Evolutionary conservation across 2,113 vertebrate genomes (phyloP).

Genomic region (Chinchilla lanigera): DNA sequence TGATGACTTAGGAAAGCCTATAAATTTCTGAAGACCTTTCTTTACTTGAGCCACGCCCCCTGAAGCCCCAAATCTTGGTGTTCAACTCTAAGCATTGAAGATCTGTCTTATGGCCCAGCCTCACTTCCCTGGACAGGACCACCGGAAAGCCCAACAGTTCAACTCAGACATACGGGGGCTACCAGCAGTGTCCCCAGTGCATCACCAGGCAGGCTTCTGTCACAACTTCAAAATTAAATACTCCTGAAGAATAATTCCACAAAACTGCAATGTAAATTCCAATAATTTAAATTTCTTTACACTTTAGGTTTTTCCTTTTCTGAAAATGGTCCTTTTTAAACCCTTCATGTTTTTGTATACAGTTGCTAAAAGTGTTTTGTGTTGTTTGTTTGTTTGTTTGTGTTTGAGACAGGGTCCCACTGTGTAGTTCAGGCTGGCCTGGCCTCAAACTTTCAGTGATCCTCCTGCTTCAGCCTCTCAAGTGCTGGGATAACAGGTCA

Average conservation of each 20-base stretch:
- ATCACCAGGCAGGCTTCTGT: no score
- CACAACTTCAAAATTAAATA: neutral
- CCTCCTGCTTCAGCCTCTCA: neutral
- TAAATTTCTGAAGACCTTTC: neutral
- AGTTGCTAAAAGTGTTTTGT: neutral
- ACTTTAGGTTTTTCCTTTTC: neutral
- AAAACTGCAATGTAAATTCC: neutral
- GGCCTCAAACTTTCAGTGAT: neutral
- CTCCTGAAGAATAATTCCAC: neutral
- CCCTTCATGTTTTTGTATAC: neutral
- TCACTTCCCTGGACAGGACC: neutral
- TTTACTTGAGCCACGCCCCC: neutral
- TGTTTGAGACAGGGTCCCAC: neutral
- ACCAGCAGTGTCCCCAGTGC: rapidly evolving
- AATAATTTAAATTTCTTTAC: neutral
- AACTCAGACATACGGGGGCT: neutral
- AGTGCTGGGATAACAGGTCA: neutral
- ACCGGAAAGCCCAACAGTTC: neutral
- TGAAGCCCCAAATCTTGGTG: neutral
- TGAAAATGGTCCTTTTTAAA: neutral
- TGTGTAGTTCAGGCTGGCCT: neutral
- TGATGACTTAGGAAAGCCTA: neutral
- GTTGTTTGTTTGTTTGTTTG: neutral
- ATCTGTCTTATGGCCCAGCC: neutral
- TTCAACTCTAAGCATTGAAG: neutral